Percentiles rank a stretch among this genome's conserved stretches.
phyloP scores from a whole-genome alignment of 2,113 vertebrate genomes.

The Clupea harengus region DNA sequence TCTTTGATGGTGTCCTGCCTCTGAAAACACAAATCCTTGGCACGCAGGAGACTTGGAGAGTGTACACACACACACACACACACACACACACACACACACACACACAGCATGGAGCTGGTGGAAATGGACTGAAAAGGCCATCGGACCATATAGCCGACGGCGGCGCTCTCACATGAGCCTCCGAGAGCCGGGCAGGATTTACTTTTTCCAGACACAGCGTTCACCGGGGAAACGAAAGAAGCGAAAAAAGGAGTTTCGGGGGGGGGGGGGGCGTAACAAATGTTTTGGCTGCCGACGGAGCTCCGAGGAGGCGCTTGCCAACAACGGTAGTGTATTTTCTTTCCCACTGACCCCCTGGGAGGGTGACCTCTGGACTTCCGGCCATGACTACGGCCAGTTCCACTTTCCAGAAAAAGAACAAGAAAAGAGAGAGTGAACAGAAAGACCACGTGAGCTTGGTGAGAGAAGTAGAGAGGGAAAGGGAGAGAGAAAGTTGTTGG shows the following conservation, averaged over 20 bases:
- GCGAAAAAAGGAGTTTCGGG: slow-evolving; percentile 21
- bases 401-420: slow-evolving; percentile 29
- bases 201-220: slow-evolving; percentile 30
- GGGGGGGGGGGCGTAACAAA: slow-evolving; percentile 63
- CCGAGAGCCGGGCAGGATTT: slow-evolving; percentile 44
- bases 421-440: slow-evolving; percentile 19
- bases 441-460: not conserved
- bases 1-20: not conserved
- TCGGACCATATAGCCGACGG: not conserved
- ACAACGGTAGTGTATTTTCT: slow-evolving; percentile 57
- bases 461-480: not conserved
- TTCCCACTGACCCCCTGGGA: slow-evolving; percentile 64
- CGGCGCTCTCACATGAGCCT: slow-evolving; percentile 60
- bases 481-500: not conserved
- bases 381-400: slow-evolving; percentile 49
- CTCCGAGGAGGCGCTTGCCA: slow-evolving; percentile 59
- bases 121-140: not conserved
- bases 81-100: not conserved
- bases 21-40: not conserved
- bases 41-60: not conserved
- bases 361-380: slow-evolving; percentile 52
- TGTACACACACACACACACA: not conserved
- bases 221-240: slow-evolving; percentile 60
- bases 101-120: not conserved
- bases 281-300: slow-evolving; percentile 71